Conservation (phyloP, 2,888 invertebrate species). For the Sphaerophoria taeniata region DNA sequence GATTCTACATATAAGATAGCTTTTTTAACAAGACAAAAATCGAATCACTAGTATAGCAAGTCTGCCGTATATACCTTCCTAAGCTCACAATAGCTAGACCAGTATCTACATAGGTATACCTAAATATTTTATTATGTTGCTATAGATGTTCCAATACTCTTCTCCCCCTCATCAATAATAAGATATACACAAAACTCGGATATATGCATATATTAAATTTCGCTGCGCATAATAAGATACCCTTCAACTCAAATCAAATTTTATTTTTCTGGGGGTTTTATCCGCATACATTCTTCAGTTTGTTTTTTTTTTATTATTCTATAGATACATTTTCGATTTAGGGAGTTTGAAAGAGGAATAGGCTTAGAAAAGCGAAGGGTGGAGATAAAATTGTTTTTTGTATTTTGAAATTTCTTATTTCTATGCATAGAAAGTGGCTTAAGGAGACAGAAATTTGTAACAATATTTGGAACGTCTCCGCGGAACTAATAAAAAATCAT, state of each 20-base stretch:
- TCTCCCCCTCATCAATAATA: constrained; percentile 59
- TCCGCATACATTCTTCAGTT: constrained; percentile 49
- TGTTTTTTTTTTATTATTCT: neutral
- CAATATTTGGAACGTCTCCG: no score
- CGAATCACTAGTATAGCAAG: constrained; percentile 58
- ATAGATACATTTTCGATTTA: constrained; percentile 63
- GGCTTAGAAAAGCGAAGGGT: neutral
- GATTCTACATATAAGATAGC: constrained; percentile 44
- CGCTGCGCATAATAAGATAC: constrained; percentile 73
- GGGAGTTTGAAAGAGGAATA: neutral
- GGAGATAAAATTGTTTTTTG: constrained; percentile 55
- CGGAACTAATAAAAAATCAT: no score
- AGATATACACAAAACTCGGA: constrained; percentile 70
- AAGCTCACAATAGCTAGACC: neutral
- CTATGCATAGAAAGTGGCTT: constrained; percentile 19
- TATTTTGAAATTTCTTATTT: constrained; percentile 14
- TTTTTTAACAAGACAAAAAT: constrained; percentile 43
- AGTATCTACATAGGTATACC: constrained; percentile 2
- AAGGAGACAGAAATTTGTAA: neutral
- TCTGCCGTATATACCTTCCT: constrained; percentile 46
- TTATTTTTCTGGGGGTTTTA: constrained; percentile 72
- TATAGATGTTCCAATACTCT: constrained; percentile 10
- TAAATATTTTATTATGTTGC: constrained; percentile 23
- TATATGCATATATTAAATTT: constrained; percentile 69
- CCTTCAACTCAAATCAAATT: constrained; percentile 74